Base-by-base conservation (phyloP, 2,888 invertebrate genomes). In the Parnassius mnemosyne region DNA sequence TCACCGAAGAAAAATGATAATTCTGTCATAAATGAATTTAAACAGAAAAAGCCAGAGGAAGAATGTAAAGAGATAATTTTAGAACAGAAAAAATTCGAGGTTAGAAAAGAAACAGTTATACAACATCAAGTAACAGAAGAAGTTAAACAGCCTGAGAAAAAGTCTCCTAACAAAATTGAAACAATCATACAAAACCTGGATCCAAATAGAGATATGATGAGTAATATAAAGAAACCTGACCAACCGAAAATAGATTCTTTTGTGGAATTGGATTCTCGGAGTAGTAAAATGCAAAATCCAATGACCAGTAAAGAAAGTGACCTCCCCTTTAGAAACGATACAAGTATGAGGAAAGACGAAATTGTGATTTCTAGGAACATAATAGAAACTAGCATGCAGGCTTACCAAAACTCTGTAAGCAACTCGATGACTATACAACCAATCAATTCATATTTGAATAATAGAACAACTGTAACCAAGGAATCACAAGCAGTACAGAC, bases 401-500 rank as follows among this genome's bases (percentile, higher is more conserved):
- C 76, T 51, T 89, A 83, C 71, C 86, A 84, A 65, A 80, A 78
- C 47, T 78, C 87, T 9, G 83, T 89, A 20, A 78, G 78, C 41
- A 88, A 85, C 64, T 85, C 89, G 0, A 89, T 91, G 87, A 87
- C 88, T 10, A 87, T 91, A 68, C 90, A 89, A 59, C 87, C 88
- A 52, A 84, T 88, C 50, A 88, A 88, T 66, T 72, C 86, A 0
- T 89, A 78, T 68, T 76, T 89, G 50, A 87, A 83, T 57, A 86
- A 86, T 61, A 81, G 89, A 72, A 77, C 83, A 0, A 82, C 74
- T 50, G 78, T 83, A 1, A 79, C 75, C 34, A 91, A 90, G 67
- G 91, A 91, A 65, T 84, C 89, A 0, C 90, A 89, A 64, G 80
- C 79, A 0, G 86, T 85, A 2, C 89, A 90, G 66, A 86, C 89